Evolutionary conservation across 2,113 vertebrate species (phyloP).

Genomic region (Gymnobelideus leadbeateri): DNA sequence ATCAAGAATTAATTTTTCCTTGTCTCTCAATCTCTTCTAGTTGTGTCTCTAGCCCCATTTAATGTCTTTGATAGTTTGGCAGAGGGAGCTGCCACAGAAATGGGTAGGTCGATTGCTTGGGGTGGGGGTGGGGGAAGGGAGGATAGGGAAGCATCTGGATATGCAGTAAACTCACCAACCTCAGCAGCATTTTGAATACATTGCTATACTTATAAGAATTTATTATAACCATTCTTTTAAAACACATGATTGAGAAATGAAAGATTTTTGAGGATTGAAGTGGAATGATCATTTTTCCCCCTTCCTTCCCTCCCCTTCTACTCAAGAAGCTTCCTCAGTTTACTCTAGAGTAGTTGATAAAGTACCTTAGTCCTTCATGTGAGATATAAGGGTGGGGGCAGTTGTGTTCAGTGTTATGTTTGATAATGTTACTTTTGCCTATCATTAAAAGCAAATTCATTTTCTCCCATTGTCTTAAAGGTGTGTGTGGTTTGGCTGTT

Average conservation of each 20-base stretch:
- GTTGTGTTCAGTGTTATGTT: neutral
- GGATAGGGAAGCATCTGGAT: neutral
- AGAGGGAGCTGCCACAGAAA: neutral
- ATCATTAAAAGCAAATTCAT: neutral
- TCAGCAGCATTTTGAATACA: neutral
- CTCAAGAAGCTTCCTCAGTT: neutral
- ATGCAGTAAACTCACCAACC: neutral
- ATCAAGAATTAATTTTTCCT: neutral
- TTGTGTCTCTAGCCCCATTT: neutral
- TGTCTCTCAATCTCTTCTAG: fast-evolving
- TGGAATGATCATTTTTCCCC: neutral
- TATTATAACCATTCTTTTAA: neutral
- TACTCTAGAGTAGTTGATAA: neutral
- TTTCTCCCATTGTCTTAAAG: neutral
- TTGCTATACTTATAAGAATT: neutral
- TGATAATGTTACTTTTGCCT: neutral
- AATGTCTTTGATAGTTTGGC: slow-evolving; percentile 8
- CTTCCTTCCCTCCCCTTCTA: neutral
- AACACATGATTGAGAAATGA: neutral
- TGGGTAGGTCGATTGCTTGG: neutral
- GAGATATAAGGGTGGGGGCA: neutral
- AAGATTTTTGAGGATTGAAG: neutral
- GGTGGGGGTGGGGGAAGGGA: neutral
- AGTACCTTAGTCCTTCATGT: neutral
- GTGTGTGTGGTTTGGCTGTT: neutral